These are phyloP conservation scores for Gambusia holbrooki DNA, from an alignment of 2,113 vertebrate genomes.

Conservation along the genomic window DNA sequence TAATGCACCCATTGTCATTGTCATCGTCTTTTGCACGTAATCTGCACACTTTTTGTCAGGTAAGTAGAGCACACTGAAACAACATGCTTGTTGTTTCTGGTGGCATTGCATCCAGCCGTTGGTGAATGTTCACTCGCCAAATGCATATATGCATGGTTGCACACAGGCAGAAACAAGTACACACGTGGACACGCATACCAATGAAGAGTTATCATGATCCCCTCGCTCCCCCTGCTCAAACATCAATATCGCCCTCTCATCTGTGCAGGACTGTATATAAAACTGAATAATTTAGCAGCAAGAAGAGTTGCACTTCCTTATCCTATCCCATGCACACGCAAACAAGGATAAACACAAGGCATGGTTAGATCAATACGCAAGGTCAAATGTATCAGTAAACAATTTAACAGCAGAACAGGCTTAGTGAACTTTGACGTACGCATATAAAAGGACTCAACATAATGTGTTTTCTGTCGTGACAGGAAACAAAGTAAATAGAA, in stretches of 20 bases:
- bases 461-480: no score
- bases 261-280: conserved; percentile 32
- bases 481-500: not conserved
- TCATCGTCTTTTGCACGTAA: not conserved
- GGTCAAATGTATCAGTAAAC: conserved; percentile 20
- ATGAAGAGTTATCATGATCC: conserved; percentile 43
- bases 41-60: not conserved
- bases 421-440: not conserved
- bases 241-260: conserved; percentile 32
- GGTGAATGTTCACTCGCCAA: conserved; percentile 5
- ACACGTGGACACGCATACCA: conserved; percentile 50
- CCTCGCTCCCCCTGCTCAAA: conserved; percentile 2
- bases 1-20: not conserved
- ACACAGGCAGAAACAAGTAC: conserved; percentile 13
- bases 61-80: not conserved
- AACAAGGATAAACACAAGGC: not conserved
- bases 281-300: conserved; percentile 58
- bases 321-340: not conserved
- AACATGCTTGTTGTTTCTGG: conserved; percentile 4
- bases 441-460: not conserved
- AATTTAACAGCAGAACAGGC: not conserved
- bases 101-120: not conserved
- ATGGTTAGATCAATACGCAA: conserved; percentile 9
- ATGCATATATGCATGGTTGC: conserved; percentile 18
- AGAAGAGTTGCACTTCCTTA: not conserved